These are phyloP conservation scores for Marisa cornuarietis DNA, from an alignment of 1,140 invertebrate species.

Conservation along the genomic window DNA sequence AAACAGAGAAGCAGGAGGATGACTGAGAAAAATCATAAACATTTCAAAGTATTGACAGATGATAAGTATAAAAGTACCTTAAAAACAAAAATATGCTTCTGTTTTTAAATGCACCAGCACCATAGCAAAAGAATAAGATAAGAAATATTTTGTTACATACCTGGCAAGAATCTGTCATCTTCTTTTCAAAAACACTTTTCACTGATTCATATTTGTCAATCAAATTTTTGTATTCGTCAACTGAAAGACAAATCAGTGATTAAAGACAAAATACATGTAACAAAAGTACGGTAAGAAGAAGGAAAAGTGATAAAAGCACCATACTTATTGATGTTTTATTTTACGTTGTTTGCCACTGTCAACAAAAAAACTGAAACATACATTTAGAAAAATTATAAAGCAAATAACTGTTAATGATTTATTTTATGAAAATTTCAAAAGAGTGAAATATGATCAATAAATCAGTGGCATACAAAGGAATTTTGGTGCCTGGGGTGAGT, in stretches of 20 bases:
- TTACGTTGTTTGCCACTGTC: no score
- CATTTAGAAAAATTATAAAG: no score
- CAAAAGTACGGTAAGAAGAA: not conserved
- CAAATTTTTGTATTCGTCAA: conserved; percentile 87
- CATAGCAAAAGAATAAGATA: not conserved
- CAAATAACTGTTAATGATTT: no score
- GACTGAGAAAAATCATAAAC: not conserved
- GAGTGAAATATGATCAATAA: no score
- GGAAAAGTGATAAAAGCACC: not conserved
- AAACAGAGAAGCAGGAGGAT: not conserved
- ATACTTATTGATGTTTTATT: not conserved
- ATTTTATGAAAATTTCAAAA: no score
- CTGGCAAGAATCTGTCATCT: conserved; percentile 92
- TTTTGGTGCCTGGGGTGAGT: no score
- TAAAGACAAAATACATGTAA: not conserved
- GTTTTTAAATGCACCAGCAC: not conserved
- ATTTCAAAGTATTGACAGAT: not conserved
- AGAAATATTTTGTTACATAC: conserved; percentile 62
- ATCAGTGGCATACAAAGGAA: no score
- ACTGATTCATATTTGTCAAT: conserved; percentile 89
- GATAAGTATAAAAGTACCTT: not conserved
- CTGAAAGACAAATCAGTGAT: conserved; percentile 44
- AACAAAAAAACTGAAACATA: no score
- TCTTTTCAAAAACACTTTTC: conserved; percentile 91
- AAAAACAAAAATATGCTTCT: not conserved